phyloP scores from a whole-genome alignment of 2,797 vertebrate genomes.

The Myotis daubentonii region DNA sequence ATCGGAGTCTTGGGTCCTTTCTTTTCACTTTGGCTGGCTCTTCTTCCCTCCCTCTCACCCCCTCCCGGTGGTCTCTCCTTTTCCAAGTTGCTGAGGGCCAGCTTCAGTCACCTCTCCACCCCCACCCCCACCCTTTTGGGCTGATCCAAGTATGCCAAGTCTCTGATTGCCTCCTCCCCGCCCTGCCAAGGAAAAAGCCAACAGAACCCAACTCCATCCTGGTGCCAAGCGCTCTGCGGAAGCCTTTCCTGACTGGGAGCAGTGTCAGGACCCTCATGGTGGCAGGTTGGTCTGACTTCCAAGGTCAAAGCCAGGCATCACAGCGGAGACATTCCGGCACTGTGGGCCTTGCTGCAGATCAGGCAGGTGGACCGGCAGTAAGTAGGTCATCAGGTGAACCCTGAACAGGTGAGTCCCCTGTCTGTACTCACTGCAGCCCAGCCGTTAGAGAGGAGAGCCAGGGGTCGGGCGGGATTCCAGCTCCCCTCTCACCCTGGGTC shows the following conservation, averaged over 20 bases:
- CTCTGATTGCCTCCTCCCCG: neutral
- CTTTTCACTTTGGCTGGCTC: neutral
- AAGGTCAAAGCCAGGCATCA: neutral
- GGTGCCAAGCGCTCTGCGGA: neutral
- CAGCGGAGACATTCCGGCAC: neutral
- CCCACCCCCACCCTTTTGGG: neutral
- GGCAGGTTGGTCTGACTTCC: neutral
- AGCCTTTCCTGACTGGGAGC: neutral
- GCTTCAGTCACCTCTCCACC: neutral
- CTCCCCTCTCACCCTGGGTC: neutral
- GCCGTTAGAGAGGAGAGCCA: neutral
- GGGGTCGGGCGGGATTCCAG: neutral
- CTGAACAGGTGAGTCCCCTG: neutral
- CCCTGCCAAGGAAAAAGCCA: no score
- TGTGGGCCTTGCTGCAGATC: neutral
- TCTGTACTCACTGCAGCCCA: neutral
- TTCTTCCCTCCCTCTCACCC: neutral
- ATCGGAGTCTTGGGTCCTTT: neutral
- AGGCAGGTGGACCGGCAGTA: neutral
- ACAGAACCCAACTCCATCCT: neutral
- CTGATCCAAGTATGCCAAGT: no score
- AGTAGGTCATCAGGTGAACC: neutral
- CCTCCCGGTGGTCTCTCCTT: neutral
- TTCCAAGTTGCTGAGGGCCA: neutral
- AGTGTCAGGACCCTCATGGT: rapidly evolving